A percentile compares a stretch with the other conserved stretches of the same genome.
These are phyloP conservation scores for Rhizomys pruinosus DNA, from an alignment of 2,113 vertebrate species.

Conservation along the genomic window DNA sequence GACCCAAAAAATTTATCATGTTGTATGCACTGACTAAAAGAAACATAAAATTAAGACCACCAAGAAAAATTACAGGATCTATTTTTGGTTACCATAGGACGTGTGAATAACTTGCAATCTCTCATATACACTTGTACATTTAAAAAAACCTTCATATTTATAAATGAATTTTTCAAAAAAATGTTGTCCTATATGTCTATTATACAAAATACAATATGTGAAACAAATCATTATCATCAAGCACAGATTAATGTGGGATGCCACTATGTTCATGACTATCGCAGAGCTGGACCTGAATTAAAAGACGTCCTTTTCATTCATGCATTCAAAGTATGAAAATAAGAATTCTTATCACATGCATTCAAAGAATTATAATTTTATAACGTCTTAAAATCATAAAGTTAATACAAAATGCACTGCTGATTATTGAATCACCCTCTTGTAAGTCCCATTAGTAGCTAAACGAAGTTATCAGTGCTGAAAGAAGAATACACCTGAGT, in stretches of 20 bases:
- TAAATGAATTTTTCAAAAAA: neutral
- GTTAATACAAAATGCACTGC: neutral
- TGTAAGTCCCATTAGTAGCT: conserved; percentile 12
- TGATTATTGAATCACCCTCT: conserved; percentile 48
- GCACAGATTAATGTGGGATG: neutral
- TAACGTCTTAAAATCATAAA: conserved; percentile 36
- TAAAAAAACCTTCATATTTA: neutral
- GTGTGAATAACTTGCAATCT: neutral
- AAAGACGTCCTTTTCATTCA: neutral
- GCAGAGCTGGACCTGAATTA: conserved; percentile 11
- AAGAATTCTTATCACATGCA: neutral
- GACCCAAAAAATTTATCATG: neutral
- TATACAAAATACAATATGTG: neutral
- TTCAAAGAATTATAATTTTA: conserved; percentile 33
- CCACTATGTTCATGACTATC: neutral
- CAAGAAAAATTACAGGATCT: neutral
- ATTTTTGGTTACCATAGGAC: neutral
- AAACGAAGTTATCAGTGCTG: conserved; percentile 59
- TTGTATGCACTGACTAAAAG: neutral
- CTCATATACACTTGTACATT: neutral
- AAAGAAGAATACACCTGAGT: conserved; percentile 49
- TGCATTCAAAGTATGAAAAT: conserved; percentile 41
- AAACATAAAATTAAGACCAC: neutral
- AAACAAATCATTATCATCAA: conserved; percentile 1
- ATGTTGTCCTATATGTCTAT: neutral